A percentile compares a stretch with the other conserved stretches of the same genome.
Conservation (phyloP, 1,140 invertebrate species). For the Centruroides vittatus region DNA sequence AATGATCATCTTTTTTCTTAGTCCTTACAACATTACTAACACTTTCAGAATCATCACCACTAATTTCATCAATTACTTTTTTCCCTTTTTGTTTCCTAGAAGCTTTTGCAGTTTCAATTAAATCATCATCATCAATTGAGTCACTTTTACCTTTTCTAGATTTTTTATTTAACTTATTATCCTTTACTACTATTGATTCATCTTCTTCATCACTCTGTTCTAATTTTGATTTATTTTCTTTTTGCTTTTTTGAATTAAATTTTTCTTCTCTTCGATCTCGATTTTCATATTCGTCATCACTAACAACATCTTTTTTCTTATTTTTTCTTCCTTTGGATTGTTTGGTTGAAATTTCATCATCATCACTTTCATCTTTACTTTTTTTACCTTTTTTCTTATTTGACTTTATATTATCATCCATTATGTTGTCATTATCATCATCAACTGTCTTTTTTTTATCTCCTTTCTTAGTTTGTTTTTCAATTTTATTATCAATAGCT, state of each 20-base stretch:
- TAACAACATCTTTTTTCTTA: neutral
- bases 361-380: neutral
- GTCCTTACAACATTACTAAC: neutral
- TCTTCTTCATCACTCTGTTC: neutral
- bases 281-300: conserved; percentile 1
- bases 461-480: conserved; percentile 7
- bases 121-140: conserved; percentile 8
- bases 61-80: neutral
- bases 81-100: conserved; percentile 2
- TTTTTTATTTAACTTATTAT: neutral
- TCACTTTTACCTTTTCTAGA: conserved; percentile 1
- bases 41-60: neutral
- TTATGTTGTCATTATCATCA: neutral
- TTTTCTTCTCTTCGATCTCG: conserved; percentile 6
- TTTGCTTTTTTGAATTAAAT: neutral
- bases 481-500: conserved; percentile 4
- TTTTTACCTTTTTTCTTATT: neutral
- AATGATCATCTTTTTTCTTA: conserved; percentile 1
- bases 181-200: neutral
- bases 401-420: neutral
- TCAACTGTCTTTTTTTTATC: neutral
- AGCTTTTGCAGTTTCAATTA: neutral
- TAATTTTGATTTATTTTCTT: too few species aligned
- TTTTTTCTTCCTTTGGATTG: neutral
- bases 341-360: neutral